A percentile compares a stretch with the other conserved stretches of the same genome.
These are phyloP conservation scores for Melieria omissa DNA, from an alignment of 2,888 invertebrate species.

Conservation along the genomic window DNA sequence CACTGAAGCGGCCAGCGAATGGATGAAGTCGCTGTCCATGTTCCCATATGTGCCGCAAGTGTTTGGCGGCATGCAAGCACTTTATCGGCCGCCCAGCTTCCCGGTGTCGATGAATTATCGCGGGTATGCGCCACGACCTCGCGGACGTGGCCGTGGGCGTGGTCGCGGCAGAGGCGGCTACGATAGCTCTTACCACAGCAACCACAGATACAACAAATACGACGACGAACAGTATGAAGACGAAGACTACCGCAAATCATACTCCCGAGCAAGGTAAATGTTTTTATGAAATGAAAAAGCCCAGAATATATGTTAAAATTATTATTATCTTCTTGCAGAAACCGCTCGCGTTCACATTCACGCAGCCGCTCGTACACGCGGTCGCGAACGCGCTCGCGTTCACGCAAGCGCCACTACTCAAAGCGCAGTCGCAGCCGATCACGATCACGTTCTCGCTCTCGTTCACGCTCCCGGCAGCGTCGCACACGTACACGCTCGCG, in stretches of 20 bases:
- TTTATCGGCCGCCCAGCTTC: slow-evolving; percentile 57
- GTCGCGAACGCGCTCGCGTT: slow-evolving; percentile 54
- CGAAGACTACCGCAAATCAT: slow-evolving; percentile 66
- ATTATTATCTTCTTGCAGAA: slow-evolving; percentile 32
- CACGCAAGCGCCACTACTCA: slow-evolving; percentile 52
- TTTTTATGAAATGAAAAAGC: not conserved
- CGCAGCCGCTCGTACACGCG: slow-evolving; percentile 52
- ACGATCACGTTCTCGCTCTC: slow-evolving; percentile 46
- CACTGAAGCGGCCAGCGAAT: slow-evolving; percentile 61
- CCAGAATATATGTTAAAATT: not conserved
- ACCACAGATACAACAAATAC: slow-evolving; percentile 72
- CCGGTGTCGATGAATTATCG: slow-evolving; percentile 60
- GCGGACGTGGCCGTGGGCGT: slow-evolving; percentile 68
- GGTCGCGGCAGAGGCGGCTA: slow-evolving; percentile 58
- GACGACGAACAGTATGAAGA: slow-evolving; percentile 70
- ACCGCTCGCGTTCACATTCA: slow-evolving; percentile 56
- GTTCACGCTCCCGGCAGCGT: slow-evolving; percentile 48
- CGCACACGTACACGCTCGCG: slow-evolving; percentile 45
- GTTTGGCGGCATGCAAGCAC: slow-evolving; percentile 57
- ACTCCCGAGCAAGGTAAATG: slow-evolving; percentile 54
- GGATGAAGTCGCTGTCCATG: slow-evolving; percentile 65
- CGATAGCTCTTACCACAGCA: slow-evolving; percentile 56
- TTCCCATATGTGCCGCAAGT: slow-evolving; percentile 59
- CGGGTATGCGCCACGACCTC: slow-evolving; percentile 61
- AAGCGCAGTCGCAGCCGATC: slow-evolving; percentile 48